phyloP scores from a whole-genome alignment of 2,888 invertebrate species.

The Mythimna vitellina region DNA sequence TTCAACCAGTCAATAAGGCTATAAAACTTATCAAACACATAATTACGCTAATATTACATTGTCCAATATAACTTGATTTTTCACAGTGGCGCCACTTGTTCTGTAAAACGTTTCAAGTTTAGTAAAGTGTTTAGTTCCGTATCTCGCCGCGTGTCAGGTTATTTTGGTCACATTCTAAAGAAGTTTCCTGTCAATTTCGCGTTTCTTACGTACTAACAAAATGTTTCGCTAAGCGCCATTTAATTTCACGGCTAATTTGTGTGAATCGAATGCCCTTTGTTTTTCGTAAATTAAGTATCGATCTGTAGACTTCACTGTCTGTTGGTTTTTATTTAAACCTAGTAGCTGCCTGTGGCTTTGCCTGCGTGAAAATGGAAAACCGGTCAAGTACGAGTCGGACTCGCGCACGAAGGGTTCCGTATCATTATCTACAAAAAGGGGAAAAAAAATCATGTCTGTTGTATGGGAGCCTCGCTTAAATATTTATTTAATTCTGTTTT shows the following conservation, averaged over 20 bases:
- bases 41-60: conserved; percentile 19
- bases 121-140: background rate
- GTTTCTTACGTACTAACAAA: conserved; percentile 44
- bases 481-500: no score
- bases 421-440: no score
- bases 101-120: conserved; percentile 15
- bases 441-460: no score
- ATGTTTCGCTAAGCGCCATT: conserved; percentile 69
- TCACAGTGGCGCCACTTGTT: conserved; percentile 22
- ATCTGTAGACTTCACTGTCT: conserved; percentile 55
- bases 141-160: background rate
- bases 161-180: conserved; percentile 12
- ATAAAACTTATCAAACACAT: conserved; percentile 45
- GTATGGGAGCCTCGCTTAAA: no score
- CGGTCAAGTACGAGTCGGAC: no score
- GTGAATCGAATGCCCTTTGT: conserved; percentile 76
- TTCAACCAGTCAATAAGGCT: conserved; percentile 37
- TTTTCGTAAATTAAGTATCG: conserved; percentile 69
- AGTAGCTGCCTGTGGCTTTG: no score
- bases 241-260: conserved; percentile 81
- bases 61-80: conserved; percentile 1
- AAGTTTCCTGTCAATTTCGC: conserved; percentile 50
- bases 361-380: no score
- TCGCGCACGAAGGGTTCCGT: no score
- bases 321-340: conserved; percentile 22